A percentile compares a stretch with the other conserved stretches of the same genome.
phyloP scores from a whole-genome alignment of 2,797 vertebrate species.

The Pithecia hirsuta region DNA sequence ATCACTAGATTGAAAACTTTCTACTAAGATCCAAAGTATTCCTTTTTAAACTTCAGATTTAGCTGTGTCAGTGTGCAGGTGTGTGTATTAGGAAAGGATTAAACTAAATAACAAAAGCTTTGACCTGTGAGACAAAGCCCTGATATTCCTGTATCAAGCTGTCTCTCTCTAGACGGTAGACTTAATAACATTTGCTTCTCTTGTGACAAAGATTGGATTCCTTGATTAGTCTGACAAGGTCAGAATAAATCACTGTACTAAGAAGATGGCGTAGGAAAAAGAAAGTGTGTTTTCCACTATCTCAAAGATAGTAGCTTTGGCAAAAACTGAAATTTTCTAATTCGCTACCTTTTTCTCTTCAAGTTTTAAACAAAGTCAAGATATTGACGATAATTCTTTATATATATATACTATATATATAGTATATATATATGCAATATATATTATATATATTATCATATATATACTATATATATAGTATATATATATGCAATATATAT shows the following conservation, averaged over 20 bases:
- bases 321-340: neutral
- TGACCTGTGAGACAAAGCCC: constrained; percentile 34
- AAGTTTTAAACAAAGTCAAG: neutral
- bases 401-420: no score
- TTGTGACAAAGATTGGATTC: constrained; percentile 43
- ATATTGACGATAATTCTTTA: neutral
- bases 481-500: neutral
- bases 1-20: constrained; percentile 59
- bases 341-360: neutral
- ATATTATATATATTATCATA: neutral
- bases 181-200: constrained; percentile 71
- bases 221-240: constrained; percentile 74
- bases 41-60: constrained; percentile 64
- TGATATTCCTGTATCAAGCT: constrained; percentile 50
- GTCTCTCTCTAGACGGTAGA: constrained; percentile 72
- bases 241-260: constrained; percentile 71
- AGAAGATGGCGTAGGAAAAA: neutral
- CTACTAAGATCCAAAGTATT: constrained; percentile 47
- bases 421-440: neutral
- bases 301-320: neutral
- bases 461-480: no score
- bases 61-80: constrained; percentile 62
- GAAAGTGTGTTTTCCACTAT: neutral
- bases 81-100: neutral
- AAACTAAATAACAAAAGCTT: constrained; percentile 17